Conservation (phyloP, 2,888 invertebrate species). For the Drymonia ruficornis region DNA sequence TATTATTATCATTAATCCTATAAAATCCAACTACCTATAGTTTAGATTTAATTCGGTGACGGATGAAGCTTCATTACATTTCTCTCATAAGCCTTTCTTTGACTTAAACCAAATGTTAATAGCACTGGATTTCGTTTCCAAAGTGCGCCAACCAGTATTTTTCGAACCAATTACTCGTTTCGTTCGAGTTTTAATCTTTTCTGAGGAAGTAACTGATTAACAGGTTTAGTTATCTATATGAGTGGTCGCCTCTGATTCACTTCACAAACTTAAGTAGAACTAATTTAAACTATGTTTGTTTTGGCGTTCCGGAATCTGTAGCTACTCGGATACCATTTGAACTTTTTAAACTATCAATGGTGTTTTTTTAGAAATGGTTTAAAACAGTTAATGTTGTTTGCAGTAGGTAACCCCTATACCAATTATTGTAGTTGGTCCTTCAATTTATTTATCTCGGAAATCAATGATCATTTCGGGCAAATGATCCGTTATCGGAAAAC, state of each 20-base stretch:
- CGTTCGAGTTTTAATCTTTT: slow-evolving; percentile 61
- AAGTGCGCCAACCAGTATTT: slow-evolving; percentile 47
- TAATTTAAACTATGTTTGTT: slow-evolving; percentile 43
- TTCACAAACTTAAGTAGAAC: slow-evolving; percentile 48
- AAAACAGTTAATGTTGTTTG: neutral
- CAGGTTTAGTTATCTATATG: slow-evolving; percentile 65
- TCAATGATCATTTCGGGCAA: slow-evolving; percentile 25
- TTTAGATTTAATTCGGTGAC: no score
- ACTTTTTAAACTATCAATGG: slow-evolving; percentile 8
- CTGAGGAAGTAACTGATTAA: slow-evolving; percentile 71
- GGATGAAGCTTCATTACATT: no score
- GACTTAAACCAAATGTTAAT: slow-evolving; percentile 32
- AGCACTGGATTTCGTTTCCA: slow-evolving; percentile 47
- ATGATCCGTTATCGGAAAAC: slow-evolving; percentile 25
- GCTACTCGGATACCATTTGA: slow-evolving; percentile 1
- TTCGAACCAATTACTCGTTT: slow-evolving; percentile 60
- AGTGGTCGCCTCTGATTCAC: slow-evolving; percentile 59
- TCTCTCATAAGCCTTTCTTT: neutral
- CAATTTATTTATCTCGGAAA: slow-evolving; percentile 30
- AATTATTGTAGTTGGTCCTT: no score
- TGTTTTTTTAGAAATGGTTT: neutral
- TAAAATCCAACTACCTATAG: no score
- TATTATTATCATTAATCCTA: no score
- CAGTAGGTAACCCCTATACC: no score
- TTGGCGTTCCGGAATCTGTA: slow-evolving; percentile 14